Evolutionary conservation across 2,888 invertebrate genomes (phyloP).

Genomic region (Drosophila testacea): DNA sequence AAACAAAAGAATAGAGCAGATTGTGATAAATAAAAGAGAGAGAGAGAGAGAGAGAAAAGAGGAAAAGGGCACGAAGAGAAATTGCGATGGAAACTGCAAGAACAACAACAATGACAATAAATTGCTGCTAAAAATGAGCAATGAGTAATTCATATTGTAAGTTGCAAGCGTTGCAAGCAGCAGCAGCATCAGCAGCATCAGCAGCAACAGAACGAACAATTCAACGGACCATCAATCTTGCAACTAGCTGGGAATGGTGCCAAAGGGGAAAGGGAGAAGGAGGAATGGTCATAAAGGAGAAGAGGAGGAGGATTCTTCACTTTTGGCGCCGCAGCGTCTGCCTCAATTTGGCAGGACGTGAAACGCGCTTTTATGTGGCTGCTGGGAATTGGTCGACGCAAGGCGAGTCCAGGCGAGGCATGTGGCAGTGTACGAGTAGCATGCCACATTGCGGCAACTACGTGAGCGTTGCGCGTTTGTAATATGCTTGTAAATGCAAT

Average conservation of each 20-base stretch:
- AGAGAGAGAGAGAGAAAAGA: conserved; percentile 25
- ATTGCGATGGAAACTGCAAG: conserved; percentile 35
- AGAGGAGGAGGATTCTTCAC: neutral
- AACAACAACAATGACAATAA: conserved; percentile 65
- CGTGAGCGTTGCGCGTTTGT: conserved; percentile 59
- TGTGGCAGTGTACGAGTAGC: conserved; percentile 7
- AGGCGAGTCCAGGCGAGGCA: conserved; percentile 6
- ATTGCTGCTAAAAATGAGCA: conserved; percentile 79
- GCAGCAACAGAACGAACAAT: conserved; percentile 60
- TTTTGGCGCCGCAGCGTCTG: conserved; percentile 71
- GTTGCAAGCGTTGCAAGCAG: conserved; percentile 55
- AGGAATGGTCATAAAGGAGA: neutral
- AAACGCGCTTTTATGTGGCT: conserved; percentile 75
- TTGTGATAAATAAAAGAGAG: conserved; percentile 52
- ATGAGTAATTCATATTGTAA: conserved; percentile 78
- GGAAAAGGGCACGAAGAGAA: conserved; percentile 32
- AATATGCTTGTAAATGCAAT: conserved; percentile 79
- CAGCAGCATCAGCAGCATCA: conserved; percentile 24
- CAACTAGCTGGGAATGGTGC: conserved; percentile 32
- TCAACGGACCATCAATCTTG: conserved; percentile 79
- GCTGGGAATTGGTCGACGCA: conserved; percentile 63
- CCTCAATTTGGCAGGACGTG: conserved; percentile 76
- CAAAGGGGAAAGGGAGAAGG: neutral
- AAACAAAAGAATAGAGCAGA: conserved; percentile 18
- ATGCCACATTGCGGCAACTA: conserved; percentile 40